Conservation (phyloP, 2,797 vertebrate species). For the Alosa sapidissima region DNA sequence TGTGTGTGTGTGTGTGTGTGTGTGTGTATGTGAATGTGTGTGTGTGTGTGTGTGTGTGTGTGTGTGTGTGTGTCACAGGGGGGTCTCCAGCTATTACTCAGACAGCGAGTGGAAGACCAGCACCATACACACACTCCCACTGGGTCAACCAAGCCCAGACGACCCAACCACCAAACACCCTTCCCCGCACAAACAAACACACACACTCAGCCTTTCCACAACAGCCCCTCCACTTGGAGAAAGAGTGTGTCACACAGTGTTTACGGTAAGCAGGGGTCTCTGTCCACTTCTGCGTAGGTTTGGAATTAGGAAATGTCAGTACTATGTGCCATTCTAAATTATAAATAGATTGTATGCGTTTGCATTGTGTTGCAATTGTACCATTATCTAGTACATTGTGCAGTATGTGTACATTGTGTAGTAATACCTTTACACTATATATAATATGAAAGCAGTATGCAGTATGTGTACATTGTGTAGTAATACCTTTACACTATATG, state of each 20-base stretch:
- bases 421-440: too few species aligned
- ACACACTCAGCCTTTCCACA: constrained; percentile 2
- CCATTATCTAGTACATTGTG: not conserved
- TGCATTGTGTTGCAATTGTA: not conserved
- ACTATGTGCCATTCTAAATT: not conserved
- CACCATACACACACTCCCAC: not conserved
- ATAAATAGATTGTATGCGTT: not conserved
- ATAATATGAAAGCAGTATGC: too few species aligned
- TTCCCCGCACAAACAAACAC: not conserved
- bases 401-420: not conserved
- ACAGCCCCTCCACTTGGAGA: constrained; percentile 2
- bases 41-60: constrained; percentile 29
- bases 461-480: not conserved
- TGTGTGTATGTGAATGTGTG: constrained; percentile 22
- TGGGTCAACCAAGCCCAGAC: not conserved
- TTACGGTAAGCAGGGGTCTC: not conserved
- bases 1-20: constrained; percentile 45
- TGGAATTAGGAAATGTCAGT: not conserved
- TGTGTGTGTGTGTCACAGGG: constrained; percentile 7
- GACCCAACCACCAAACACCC: not conserved
- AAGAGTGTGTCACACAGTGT: constrained; percentile 26
- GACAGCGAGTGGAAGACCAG: not conserved
- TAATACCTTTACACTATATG: too few species aligned
- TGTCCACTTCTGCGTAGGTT: not conserved
- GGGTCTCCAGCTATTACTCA: not conserved